Evolutionary conservation across 2,113 vertebrate genomes (phyloP).

Genomic region (Cygnus atratus): DNA sequence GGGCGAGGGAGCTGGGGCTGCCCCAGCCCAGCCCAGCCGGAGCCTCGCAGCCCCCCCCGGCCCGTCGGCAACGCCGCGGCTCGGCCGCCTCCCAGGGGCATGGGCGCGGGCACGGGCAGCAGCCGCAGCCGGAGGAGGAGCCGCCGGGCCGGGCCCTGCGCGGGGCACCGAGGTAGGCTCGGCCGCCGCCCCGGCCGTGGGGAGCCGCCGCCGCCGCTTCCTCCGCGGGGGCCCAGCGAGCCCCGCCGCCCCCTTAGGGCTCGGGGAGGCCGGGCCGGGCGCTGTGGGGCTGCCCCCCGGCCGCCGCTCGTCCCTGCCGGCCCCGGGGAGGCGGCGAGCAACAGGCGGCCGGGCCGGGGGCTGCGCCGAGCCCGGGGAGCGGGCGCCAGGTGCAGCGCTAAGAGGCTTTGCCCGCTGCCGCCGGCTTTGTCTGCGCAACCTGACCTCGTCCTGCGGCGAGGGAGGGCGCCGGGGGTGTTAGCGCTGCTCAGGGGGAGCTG

Average conservation of each 20-base stretch:
- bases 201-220: background rate
- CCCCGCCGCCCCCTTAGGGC: no score
- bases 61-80: background rate
- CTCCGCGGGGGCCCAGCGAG: no score
- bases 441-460: background rate
- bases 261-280: no score
- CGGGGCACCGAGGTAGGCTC: background rate
- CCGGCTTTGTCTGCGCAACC: background rate
- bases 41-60: background rate
- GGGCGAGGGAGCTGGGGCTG: background rate
- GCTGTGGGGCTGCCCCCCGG: no score
- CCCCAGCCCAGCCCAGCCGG: background rate
- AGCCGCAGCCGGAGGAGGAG: background rate
- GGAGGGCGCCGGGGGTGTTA: background rate
- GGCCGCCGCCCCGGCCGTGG: background rate
- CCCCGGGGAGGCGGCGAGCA: background rate
- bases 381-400: background rate
- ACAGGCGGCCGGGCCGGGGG: background rate
- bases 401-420: constrained; percentile 28
- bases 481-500: accelerated
- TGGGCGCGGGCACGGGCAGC: background rate
- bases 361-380: background rate
- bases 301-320: no score
- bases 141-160: background rate
- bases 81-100: background rate